These are phyloP conservation scores for Drosophila nr. perissopoda DNA, from an alignment of 2,888 invertebrate species.

Conservation along the genomic window DNA sequence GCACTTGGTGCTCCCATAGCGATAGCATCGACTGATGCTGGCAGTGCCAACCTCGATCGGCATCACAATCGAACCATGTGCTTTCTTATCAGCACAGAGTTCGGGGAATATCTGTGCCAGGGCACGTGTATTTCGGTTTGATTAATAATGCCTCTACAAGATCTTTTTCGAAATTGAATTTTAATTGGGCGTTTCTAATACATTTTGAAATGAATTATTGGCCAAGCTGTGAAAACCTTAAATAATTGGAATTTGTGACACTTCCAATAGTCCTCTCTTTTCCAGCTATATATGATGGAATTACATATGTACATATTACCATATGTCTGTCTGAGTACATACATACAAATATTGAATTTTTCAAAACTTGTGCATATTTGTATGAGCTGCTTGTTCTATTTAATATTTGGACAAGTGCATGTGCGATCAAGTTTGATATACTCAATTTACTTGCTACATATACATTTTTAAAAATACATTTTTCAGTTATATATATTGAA, in stretches of 20 bases:
- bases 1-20: slow-evolving; percentile 6
- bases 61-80: slow-evolving; percentile 1
- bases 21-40: slow-evolving; percentile 15
- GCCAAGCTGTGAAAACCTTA: neutral
- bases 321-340: slow-evolving; percentile 23
- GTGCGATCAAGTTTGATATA: slow-evolving; percentile 24
- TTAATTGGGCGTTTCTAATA: slow-evolving; percentile 6
- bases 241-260: neutral
- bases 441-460: neutral
- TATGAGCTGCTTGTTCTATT: slow-evolving; percentile 51
- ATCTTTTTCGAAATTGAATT: neutral
- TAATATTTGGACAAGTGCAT: slow-evolving; percentile 77
- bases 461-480: slow-evolving; percentile 9
- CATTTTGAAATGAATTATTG: neutral
- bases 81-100: slow-evolving; percentile 27
- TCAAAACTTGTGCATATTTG: slow-evolving; percentile 50
- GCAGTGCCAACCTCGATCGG: slow-evolving; percentile 15
- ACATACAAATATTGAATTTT: slow-evolving; percentile 25
- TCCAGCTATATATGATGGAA: neutral
- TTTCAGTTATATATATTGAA: slow-evolving; percentile 18
- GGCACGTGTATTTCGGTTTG: slow-evolving; percentile 27
- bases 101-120: slow-evolving; percentile 6
- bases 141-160: neutral
- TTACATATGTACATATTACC: neutral
- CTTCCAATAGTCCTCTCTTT: neutral